A percentile compares a stretch with the other conserved stretches of the same genome.
These are phyloP conservation scores for Neosilurus hyrtlii DNA, from an alignment of 2,797 vertebrate genomes.

Conservation along the genomic window DNA sequence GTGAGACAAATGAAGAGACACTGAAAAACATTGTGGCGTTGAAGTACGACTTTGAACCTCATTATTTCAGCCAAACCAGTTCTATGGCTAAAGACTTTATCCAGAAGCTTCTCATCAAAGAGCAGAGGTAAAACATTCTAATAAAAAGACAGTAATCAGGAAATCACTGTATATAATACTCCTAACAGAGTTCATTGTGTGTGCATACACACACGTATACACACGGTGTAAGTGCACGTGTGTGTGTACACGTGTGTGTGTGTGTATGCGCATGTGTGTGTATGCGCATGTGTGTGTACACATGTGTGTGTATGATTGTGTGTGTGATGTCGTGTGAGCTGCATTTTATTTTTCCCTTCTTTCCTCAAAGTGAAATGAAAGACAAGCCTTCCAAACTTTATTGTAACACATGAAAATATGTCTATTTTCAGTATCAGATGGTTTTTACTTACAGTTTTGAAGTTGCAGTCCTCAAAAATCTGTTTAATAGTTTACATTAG, in stretches of 20 bases:
- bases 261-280: no score
- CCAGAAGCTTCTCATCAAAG: slow-evolving; percentile 73
- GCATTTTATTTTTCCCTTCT: neutral
- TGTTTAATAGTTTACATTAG: no score
- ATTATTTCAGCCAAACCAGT: slow-evolving; percentile 71
- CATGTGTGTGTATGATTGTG: neutral
- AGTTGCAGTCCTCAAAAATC: no score
- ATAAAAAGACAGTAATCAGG: neutral
- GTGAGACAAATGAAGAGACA: slow-evolving; percentile 74
- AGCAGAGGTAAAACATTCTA: slow-evolving; percentile 59
- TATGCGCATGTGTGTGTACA: no score
- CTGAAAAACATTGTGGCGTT: slow-evolving; percentile 71
- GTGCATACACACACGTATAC: no score
- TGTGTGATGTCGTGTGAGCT: neutral
- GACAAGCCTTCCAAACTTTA: no score
- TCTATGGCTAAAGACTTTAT: slow-evolving; percentile 81
- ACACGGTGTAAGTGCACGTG: neutral
- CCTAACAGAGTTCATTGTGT: neutral
- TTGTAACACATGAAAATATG: no score
- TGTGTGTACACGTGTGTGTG: no score
- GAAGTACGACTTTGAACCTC: slow-evolving; percentile 71
- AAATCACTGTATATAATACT: neutral
- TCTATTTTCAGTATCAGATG: no score
- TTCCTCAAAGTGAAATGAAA: no score
- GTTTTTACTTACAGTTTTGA: no score